phyloP scores from a whole-genome alignment of 1,140 invertebrate species.

The Paracyclopina nana region DNA sequence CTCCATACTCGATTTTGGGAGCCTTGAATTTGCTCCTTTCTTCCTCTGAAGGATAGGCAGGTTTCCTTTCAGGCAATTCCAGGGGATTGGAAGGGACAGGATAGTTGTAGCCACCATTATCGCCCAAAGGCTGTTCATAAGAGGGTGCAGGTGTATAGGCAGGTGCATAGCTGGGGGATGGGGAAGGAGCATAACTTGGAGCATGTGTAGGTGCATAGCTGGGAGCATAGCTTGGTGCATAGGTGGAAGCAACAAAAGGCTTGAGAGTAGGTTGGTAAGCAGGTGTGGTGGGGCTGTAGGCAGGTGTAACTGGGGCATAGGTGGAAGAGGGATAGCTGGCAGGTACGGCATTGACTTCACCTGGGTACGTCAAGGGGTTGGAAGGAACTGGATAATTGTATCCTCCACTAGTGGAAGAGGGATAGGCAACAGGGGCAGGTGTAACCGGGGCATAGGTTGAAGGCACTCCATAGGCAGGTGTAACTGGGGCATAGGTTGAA shows the following conservation, averaged over 20 bases:
- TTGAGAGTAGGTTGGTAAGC: background rate
- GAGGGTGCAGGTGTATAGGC: background rate
- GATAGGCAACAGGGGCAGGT: background rate
- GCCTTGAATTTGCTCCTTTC: background rate
- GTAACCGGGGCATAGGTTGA: background rate
- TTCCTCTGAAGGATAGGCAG: background rate
- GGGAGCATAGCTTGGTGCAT: too few species aligned
- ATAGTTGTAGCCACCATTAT: background rate
- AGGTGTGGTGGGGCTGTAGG: background rate
- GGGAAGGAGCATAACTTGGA: too few species aligned
- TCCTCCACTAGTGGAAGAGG: background rate
- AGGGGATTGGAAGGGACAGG: slow-evolving; percentile 6
- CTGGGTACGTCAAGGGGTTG: background rate
- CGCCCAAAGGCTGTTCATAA: background rate
- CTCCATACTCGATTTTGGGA: slow-evolving; percentile 6
- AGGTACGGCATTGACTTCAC: background rate
- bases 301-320: background rate
- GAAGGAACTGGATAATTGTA: background rate
- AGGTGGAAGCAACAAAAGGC: background rate
- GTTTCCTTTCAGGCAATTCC: slow-evolving; percentile 4
- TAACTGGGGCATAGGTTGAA: background rate
- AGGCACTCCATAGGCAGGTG: background rate
- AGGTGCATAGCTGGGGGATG: too few species aligned
- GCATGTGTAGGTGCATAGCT: too few species aligned
- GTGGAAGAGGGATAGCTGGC: background rate